A percentile compares a stretch with the other conserved stretches of the same genome.
phyloP scores from a whole-genome alignment of 2,888 invertebrate genomes.

The Flexamia atlantica region DNA sequence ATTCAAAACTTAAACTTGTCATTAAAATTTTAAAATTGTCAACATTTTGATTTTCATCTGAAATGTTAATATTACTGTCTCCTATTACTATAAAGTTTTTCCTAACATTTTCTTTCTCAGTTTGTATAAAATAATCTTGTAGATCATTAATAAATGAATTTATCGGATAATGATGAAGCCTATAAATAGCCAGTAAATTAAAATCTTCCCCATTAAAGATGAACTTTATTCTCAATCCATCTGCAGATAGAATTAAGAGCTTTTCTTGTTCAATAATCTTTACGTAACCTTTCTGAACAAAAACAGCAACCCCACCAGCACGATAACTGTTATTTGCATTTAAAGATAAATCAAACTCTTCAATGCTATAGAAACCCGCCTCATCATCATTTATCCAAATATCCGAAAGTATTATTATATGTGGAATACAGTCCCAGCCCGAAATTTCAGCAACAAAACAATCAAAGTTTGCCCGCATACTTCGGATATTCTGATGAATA shows the following conservation, averaged over 20 bases:
- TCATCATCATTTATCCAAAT: conserved; percentile 7
- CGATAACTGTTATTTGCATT: conserved; percentile 1
- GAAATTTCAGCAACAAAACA: conserved; percentile 12
- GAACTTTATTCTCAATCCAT: background rate
- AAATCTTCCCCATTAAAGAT: background rate
- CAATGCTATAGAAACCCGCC: background rate
- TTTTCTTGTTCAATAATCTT: background rate
- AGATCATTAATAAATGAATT: background rate
- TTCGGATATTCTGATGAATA: conserved; percentile 19
- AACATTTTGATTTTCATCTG: conserved; percentile 6
- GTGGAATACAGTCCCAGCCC: background rate
- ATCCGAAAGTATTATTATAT: conserved; percentile 13
- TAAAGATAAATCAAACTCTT: background rate
- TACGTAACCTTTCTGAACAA: background rate
- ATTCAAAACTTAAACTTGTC: conserved; percentile 13
- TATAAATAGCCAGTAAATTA: background rate
- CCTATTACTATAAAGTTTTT: conserved; percentile 2
- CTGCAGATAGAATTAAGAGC: background rate
- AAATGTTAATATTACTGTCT: background rate
- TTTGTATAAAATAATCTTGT: background rate
- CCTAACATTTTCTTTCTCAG: background rate
- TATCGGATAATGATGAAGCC: background rate
- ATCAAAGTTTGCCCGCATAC: conserved; percentile 20
- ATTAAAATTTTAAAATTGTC: conserved; percentile 24
- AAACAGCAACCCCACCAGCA: background rate